Base-by-base conservation (phyloP, 2,888 invertebrate species). In the Ichneumoninae sp. region DNA sequence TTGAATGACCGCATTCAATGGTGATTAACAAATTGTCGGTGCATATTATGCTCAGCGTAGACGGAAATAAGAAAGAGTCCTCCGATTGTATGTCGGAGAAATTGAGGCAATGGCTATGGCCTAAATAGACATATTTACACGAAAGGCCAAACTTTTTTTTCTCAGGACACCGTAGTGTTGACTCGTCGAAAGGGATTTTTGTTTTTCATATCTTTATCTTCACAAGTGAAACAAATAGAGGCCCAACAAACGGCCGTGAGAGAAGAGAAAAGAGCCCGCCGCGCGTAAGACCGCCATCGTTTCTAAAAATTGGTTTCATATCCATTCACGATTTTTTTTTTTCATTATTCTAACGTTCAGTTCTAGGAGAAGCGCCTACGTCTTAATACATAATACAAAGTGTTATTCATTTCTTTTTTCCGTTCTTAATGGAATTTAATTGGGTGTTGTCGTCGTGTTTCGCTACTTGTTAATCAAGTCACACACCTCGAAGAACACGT, bases 121-220 rank as follows among this genome's bases (percentile, higher is more conserved):
- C 92, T 90, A 91, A 91, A 91, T 92, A 92, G 90, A 91, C 91
- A 91, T 91, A 92, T 92, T 89, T 92, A 91, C 92, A 91, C 85
- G 88, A 88, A 91, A 92, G 92, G 91, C 92, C 92, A 88, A 89
- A 90, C 87, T 73, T 57, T 83, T 68, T 86, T 87, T 69, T 40
- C 75, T 79, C 22, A 47, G 13, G 47, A 65, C 50, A 74, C 52
- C 44, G 44, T 26, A 76, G 57, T 76, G 47, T 76, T 76, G 36
- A 44, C 70, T 66, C 13, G 54, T 68, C 69, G 78, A 87, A 79
- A 82, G 82, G 83, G 77, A 83, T 75, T 83, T 87, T 86, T 50
- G 36, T 70, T 73, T 66, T 19, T 65, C 52, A 19, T 33, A 33
- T 79, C 16, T 22, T 71, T 57, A 54, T 57, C 30, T 79, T 30